Evolutionary conservation across 1,140 invertebrate genomes (phyloP), one percentile per base, ranked within the genome.

Genomic region (Adelges cooleyi): DNA sequence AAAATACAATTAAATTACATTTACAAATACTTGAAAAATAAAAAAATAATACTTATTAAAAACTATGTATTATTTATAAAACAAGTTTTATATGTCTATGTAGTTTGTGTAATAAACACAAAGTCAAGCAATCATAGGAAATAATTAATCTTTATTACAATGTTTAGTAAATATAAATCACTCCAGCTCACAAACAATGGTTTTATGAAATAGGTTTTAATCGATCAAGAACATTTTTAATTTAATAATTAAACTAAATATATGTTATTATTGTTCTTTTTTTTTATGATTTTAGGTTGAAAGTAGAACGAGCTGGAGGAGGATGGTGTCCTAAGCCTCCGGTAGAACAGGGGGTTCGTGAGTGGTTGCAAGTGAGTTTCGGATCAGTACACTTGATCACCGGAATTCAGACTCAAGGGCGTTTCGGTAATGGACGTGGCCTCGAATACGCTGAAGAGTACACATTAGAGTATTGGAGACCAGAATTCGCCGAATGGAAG

Each of bases 321-420:
- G 93, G 93, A 0, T 97, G 93, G 94, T 96, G 94, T 79, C 93
- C 94, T 0, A 84, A 86, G 71, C 80, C 85, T 62, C 86, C 90
- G 76, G 86, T 96, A 33, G 89, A 86, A 17, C 82, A 85, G n/a
- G 87, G 89, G 53, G 82, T 84, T 0, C 84, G 83, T 13, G 94
- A 97, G 74, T 95, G 87, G 80, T 77, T 96, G 15, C 88, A 96
- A 78, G 84, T 96, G 53, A 86, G 95, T 74, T 77, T 97, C 48
- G 80, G 82, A 56, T 77, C 77, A 50, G 80, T 91, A 51, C 84
- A 89, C 71, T 81, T 92, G 50, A 80, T 96, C 68, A 92, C 87
- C 4, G 86, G 82, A 4, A 82, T 89, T 1, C 85, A 86, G 67
- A 93, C 90, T 1, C 93, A 96, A 76, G 94, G 94, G 29, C 82